These are phyloP conservation scores for Apantesis nais DNA, from an alignment of 2,888 invertebrate genomes.

Conservation along the genomic window DNA sequence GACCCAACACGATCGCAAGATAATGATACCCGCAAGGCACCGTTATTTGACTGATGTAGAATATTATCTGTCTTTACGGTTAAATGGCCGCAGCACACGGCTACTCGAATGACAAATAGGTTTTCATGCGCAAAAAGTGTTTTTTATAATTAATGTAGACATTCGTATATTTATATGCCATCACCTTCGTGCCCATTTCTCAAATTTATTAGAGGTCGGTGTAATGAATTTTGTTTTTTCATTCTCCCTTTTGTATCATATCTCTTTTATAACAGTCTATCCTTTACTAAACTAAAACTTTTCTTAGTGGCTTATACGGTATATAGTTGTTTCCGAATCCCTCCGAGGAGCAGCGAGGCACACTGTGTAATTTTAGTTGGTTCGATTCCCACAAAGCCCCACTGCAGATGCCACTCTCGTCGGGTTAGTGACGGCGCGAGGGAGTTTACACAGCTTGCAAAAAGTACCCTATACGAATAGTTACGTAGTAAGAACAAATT, in stretches of 20 bases:
- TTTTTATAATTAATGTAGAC: not conserved
- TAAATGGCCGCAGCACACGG: constrained; percentile 18
- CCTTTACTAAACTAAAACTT: too few species aligned
- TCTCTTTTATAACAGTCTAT: too few species aligned
- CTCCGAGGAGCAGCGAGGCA: not conserved
- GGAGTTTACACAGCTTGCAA: not conserved
- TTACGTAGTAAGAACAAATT: not conserved
- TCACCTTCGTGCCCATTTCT: too few species aligned
- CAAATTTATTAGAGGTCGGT: too few species aligned
- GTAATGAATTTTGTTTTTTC: too few species aligned
- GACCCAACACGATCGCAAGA: constrained; percentile 31
- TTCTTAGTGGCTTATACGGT: too few species aligned
- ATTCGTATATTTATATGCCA: not conserved
- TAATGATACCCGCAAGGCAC: constrained; percentile 38
- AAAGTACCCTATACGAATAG: not conserved
- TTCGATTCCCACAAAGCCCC: not conserved
- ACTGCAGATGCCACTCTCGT: not conserved
- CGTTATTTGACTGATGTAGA: constrained; percentile 34
- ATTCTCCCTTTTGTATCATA: too few species aligned
- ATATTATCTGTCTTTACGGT: constrained; percentile 39
- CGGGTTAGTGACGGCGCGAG: not conserved
- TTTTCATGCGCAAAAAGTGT: constrained; percentile 1
- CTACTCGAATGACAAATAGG: constrained; percentile 18
- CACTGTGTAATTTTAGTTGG: not conserved
- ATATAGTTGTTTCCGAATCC: not conserved